A percentile compares a stretch with the other conserved stretches of the same genome.
Conservation (phyloP, 2,113 vertebrate species). For the Anoplopoma fimbria region DNA sequence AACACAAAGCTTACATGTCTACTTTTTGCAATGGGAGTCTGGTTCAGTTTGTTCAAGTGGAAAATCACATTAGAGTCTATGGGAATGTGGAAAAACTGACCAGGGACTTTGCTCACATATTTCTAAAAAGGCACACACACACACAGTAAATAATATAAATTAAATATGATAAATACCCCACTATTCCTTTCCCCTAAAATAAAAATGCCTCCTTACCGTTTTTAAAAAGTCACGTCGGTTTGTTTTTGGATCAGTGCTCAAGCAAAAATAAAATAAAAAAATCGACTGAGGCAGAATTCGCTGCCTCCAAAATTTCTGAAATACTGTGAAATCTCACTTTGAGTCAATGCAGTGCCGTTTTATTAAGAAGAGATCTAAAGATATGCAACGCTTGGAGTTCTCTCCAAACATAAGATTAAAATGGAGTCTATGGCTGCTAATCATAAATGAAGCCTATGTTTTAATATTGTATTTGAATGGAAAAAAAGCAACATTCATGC, state of each 20-base stretch:
- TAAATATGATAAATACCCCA: not conserved
- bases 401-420: not conserved
- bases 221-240: not conserved
- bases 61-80: slow-evolving; percentile 34
- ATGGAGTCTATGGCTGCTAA: not conserved
- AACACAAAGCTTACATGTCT: slow-evolving; percentile 23
- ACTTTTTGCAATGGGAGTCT: slow-evolving; percentile 10
- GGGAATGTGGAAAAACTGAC: slow-evolving; percentile 24
- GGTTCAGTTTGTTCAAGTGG: slow-evolving; percentile 25
- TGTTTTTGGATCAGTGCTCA: slow-evolving; percentile 28
- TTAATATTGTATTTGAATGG: not conserved
- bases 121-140: not conserved
- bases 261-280: slow-evolving; percentile 27
- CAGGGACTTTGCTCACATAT: slow-evolving; percentile 14
- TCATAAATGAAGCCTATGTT: not conserved
- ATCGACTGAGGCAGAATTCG: slow-evolving; percentile 10
- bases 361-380: slow-evolving; percentile 12
- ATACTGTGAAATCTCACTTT: slow-evolving; percentile 35
- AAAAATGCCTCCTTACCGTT: not conserved
- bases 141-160: slow-evolving; percentile 20
- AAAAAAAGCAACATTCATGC: not conserved
- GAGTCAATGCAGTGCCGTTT: slow-evolving; percentile 3
- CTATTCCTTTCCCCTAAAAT: not conserved
- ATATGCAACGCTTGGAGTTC: not conserved
- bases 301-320: slow-evolving; percentile 14